These are phyloP conservation scores for Amphipoea oculea DNA, from an alignment of 2,888 invertebrate species.

Conservation along the genomic window DNA sequence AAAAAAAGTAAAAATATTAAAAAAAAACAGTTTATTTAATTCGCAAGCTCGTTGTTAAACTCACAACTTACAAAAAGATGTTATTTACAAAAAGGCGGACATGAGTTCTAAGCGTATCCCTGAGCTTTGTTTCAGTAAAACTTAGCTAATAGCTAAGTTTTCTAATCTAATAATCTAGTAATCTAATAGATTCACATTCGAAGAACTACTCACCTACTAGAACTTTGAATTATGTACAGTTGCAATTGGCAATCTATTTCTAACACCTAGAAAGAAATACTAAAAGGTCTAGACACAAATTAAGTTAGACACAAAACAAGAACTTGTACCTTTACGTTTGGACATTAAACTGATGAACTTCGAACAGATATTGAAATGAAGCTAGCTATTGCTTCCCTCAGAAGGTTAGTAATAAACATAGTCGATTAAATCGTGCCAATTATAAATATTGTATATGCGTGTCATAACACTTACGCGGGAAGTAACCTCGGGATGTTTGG, in stretches of 20 bases:
- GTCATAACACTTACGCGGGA: constrained; percentile 66
- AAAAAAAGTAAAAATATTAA: constrained; percentile 22
- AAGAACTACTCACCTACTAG: constrained; percentile 44
- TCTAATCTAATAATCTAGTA: too few species aligned
- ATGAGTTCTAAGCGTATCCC: not conserved
- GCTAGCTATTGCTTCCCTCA: constrained; percentile 56
- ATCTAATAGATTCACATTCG: not conserved
- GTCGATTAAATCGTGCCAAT: constrained; percentile 66
- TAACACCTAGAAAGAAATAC: constrained; percentile 18
- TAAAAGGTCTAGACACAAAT: constrained; percentile 38
- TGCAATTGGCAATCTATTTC: constrained; percentile 21
- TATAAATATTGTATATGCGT: constrained; percentile 65
- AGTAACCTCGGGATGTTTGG: constrained; percentile 70
- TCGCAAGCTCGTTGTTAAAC: constrained; percentile 24
- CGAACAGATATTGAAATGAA: constrained; percentile 56
- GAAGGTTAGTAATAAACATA: constrained; percentile 60
- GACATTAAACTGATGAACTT: constrained; percentile 60
- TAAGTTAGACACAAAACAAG: constrained; percentile 50
- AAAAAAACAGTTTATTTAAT: constrained; percentile 27
- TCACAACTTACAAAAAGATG: constrained; percentile 11
- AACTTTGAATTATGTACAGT: constrained; percentile 31
- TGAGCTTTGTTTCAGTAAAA: constrained; percentile 10
- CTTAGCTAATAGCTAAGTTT: too few species aligned
- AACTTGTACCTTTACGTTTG: constrained; percentile 59
- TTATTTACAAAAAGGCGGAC: constrained; percentile 33